Base-by-base conservation (phyloP, 2,113 vertebrate species). In the Petaurus breviceps region DNA sequence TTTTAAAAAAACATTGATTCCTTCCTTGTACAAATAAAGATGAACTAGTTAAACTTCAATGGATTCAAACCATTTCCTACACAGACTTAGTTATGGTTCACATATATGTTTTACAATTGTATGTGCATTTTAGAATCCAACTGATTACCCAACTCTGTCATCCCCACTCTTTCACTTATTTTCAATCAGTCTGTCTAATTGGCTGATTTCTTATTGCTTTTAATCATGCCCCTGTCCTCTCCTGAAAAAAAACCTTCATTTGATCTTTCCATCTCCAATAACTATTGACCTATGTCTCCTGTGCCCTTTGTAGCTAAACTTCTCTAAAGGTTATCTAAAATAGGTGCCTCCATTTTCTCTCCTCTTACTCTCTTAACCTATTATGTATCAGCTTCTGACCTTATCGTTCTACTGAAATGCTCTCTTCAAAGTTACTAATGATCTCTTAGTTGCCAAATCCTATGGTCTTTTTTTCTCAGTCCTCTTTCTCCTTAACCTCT, bases 31-130 rank as follows among this genome's bases (percentile, higher is more conserved):
- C 28, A 11, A 93, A 94, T 19, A 92, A 93, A 93, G 14, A 50
- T 95, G 94, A 97, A 93, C 25, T 91, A 8, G 43, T 28, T 96
- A 55, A 93, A 77, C 57, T 53, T 94, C 47, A 84, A 8, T 96
- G 10, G 25, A 90, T 94, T 50, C 93, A 89, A 93, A 90, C 12
- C 93, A 8, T 94, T 24, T 93, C 61, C 14, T 68, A 90, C 46
- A 90, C 26, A 90, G 11, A 90, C 93, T 95, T 96, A 53, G 24
- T 96, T 97, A n/a, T 90, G 23, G 51, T 96, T 90, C 96, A 4
- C 90, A 10, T 93, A 14, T 94, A 6, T 61, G 92, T 96, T 93
- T 96, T 93, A 94, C n/a, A 94, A 91, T 96, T 14, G 0, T 46
- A 14, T 51, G 51, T 93, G 68, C 26, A 94, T 95, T 5, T 14